These are phyloP conservation scores for Ctenopoma kingsleyae DNA, from an alignment of 2,797 vertebrate species.

Conservation along the genomic window DNA sequence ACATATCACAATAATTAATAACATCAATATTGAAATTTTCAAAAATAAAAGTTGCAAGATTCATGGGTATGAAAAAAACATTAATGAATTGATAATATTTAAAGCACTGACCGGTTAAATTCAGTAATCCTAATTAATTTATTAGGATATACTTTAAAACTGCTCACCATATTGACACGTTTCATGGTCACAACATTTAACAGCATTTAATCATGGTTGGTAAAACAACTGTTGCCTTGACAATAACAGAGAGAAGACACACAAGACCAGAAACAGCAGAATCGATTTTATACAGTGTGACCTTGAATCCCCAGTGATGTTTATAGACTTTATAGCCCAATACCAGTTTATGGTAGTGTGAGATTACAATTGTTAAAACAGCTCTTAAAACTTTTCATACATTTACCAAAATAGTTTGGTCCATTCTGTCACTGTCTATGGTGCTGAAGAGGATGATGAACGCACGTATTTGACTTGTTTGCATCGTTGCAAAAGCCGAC, in stretches of 20 bases:
- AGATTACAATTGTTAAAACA: too few species aligned
- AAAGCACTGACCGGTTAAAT: not conserved
- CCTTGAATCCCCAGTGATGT: not conserved
- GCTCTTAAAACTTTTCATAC: too few species aligned
- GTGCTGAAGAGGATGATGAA: constrained; percentile 4
- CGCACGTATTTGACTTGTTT: not conserved
- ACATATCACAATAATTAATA: constrained; percentile 1
- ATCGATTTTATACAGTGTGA: not conserved
- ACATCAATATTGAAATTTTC: not conserved
- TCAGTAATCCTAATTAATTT: not conserved
- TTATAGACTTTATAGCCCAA: not conserved
- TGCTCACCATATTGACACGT: too few species aligned
- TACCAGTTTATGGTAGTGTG: too few species aligned
- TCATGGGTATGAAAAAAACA: not conserved
- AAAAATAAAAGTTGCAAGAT: not conserved
- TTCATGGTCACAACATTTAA: too few species aligned
- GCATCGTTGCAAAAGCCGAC: not conserved
- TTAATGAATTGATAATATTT: too few species aligned
- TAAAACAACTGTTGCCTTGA: not conserved
- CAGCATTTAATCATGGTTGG: not conserved
- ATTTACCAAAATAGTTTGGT: not conserved
- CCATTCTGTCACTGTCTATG: constrained; percentile 14
- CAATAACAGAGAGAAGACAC: not conserved
- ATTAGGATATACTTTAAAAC: not conserved
- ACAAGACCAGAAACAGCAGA: not conserved